Base-by-base conservation (phyloP, 2,797 vertebrate species). In the Nannoperca obscura region DNA sequence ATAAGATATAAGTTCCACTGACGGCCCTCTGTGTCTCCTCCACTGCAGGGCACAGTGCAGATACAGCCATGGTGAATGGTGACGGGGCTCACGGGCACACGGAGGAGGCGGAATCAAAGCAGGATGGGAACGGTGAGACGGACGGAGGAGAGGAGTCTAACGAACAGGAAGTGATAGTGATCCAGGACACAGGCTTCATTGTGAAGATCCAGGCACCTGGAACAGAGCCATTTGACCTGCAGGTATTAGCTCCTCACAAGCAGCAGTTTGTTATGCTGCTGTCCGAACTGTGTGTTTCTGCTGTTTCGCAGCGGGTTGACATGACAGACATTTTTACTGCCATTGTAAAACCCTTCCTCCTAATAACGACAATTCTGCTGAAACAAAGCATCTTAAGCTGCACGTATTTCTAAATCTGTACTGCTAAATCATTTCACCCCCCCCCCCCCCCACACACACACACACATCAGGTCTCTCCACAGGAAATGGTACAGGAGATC, bases 401-500 rank as follows among this genome's bases (percentile, higher is more conserved):
- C 1, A 46, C 24, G 27, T 53, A 22, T 27, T 36, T 60, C 24
- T 19, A 15, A 66, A 50, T 7, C 36, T 47, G 6, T 20, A 11
- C 46, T 52, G 9, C 20, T 12, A 3, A 32, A n/a, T 38, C 17
- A 17, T 27, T 47, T 61, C 12, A 52, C 70, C 20, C 71, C 13
- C 13, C 13, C 47, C 10, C 3, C n/a, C n/a, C 24, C 24, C 24
- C 6, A n/a, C n/a, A n/a, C n/a, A n/a, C n/a, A n/a, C n/a, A n/a
- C 34, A 50, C 49, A 1, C 20, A 7, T 55, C 89, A 99, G 98
- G 98, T 99, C 7, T 99, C 98, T 47, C 98, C 98, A 3, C 98
- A 99, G 91, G 98, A 99, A 90, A 99, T 99, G 98, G 98, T 99
- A 1, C 98, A 99, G 85, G 98, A 99, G 92, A 99, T 99, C 89